phyloP scores from a whole-genome alignment of 2,113 vertebrate genomes.

The Dipodomys stephensi region DNA sequence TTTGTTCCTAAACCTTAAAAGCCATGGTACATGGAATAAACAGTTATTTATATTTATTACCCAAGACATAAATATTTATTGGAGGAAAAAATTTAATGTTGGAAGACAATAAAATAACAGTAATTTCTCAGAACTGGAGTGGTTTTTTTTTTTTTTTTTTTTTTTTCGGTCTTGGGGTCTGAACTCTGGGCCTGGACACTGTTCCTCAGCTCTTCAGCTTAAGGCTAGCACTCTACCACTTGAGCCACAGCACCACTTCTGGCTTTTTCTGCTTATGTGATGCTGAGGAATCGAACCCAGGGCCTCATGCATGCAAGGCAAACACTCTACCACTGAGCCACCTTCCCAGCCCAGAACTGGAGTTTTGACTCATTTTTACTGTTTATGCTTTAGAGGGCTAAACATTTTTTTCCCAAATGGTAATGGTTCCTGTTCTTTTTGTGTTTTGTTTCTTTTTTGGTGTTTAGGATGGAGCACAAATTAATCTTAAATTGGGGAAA shows the following conservation, averaged over 20 bases:
- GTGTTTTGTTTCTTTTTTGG: neutral
- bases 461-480: constrained; percentile 15
- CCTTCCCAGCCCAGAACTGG: neutral
- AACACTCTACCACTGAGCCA: too few species aligned
- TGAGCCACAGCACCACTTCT: too few species aligned
- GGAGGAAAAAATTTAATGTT: neutral
- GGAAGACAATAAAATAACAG: constrained; percentile 27
- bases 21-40: constrained; percentile 29
- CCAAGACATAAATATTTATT: neutral
- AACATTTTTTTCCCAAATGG: constrained; percentile 20
- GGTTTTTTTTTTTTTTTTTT: too few species aligned
- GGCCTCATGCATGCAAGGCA: too few species aligned
- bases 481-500: constrained; percentile 38
- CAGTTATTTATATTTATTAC: constrained; percentile 46
- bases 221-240: too few species aligned
- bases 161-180: too few species aligned
- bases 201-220: too few species aligned
- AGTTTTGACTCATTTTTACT: constrained; percentile 19
- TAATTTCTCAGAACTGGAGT: neutral
- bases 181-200: too few species aligned
- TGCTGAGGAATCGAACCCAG: too few species aligned
- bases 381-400: neutral
- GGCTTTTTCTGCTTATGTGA: too few species aligned
- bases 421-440: neutral
- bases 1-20: constrained; percentile 35